Evolutionary conservation across 1,140 invertebrate genomes (phyloP).

Genomic region (Drosophila tsacasi): DNA sequence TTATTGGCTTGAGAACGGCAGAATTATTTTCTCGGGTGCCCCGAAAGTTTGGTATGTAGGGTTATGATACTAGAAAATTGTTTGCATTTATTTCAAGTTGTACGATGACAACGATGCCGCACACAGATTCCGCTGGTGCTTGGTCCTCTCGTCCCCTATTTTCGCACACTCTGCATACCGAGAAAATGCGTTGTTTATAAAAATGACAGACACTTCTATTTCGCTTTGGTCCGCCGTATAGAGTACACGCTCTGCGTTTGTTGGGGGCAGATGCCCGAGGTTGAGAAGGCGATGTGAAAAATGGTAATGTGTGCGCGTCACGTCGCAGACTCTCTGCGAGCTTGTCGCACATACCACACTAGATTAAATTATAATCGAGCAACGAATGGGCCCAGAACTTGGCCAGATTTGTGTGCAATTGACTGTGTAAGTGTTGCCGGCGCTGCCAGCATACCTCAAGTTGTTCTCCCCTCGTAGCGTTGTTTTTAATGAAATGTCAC

Average conservation of each 20-base stretch:
- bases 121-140: constrained; percentile 37
- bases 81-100: constrained; percentile 79
- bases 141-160: background rate
- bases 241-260: background rate
- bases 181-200: constrained; percentile 79
- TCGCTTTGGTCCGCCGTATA: constrained; percentile 35
- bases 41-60: constrained; percentile 40
- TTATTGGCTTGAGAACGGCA: constrained; percentile 41
- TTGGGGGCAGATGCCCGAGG: constrained; percentile 33
- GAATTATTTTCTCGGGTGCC: constrained; percentile 28
- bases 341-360: constrained; percentile 80
- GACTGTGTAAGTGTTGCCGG: constrained; percentile 71
- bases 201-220: constrained; percentile 83
- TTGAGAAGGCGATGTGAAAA: constrained; percentile 71
- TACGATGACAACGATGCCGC: constrained; percentile 65
- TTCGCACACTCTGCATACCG: constrained; percentile 25
- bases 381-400: constrained; percentile 42
- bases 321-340: constrained; percentile 47
- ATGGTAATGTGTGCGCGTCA: constrained; percentile 70
- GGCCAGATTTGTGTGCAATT: constrained; percentile 78
- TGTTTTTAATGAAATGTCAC: constrained; percentile 79
- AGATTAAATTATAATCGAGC: constrained; percentile 82
- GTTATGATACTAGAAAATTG: constrained; percentile 66
- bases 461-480: background rate
- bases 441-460: constrained; percentile 11